Base-by-base conservation (phyloP, 2,113 vertebrate genomes). In the Tautogolabrus adspersus region DNA sequence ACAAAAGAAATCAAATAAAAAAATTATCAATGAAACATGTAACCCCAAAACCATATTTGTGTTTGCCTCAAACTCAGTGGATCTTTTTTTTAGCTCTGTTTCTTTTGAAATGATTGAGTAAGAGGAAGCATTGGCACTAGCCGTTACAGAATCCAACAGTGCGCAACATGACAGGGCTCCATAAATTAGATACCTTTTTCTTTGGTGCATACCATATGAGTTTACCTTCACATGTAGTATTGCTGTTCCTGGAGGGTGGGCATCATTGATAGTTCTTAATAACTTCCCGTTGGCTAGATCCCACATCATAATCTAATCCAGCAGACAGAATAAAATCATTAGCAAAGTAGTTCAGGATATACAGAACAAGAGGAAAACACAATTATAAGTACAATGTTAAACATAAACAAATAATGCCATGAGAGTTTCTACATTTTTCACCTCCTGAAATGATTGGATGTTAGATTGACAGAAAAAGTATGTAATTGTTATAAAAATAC, bases 221-320 rank as follows among this genome's bases (percentile, higher is more conserved):
- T 55, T 6, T 95, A 99, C 98, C 97, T 99, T 99, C 61, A 99
- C 95, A 52, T 99, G 98, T 58, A 99, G 87, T 86, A 99, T 95
- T 47, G 98, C 98, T 16, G 97, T 98, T 65, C 98, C 98, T 46
- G 98, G 98, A 59, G 98, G 98, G 81, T 99, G 98, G 42, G 98
- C 98, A 84, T 99, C 98, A 52, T 95, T 96, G 93, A 99, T 98
- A 1, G 96, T 98, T 77, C 98, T 93, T 12, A 99, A 93, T 66
- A 99, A 95, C 87, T 99, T 99, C 74, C 98, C 98, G 86, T 96
- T 97, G 86, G 97, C 97, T 81, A 99, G 93, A 92, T 99, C 98
- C 98, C 98, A 99, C 98, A 99, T 99, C 0, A 97, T 99, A 85
- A 99, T 99, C 97, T 99, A 75, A 55, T 19, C 3, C 49, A 34